Conservation (phyloP, 1,140 invertebrate genomes). For the Xylocopa sonorina region DNA sequence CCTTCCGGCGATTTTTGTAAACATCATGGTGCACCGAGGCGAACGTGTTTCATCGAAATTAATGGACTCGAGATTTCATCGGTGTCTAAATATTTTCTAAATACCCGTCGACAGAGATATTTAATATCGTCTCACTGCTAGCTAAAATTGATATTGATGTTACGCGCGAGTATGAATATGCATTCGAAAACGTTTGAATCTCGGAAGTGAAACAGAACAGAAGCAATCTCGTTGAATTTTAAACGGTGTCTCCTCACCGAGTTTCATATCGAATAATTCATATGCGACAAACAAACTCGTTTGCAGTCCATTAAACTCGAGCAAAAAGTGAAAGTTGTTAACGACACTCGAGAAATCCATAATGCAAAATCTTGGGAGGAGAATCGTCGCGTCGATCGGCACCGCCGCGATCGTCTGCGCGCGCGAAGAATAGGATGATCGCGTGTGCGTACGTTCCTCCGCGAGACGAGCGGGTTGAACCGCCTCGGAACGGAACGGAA, state of each 20-base stretch:
- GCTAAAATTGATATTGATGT: background rate
- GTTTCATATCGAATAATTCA: background rate
- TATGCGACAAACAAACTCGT: background rate
- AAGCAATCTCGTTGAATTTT: background rate
- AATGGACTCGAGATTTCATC: no score
- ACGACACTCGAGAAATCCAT: no score
- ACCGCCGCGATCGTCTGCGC: no score
- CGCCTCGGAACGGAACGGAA: constrained; percentile 42
- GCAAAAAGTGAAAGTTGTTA: no score
- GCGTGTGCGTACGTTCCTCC: no score
- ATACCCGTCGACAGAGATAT: background rate
- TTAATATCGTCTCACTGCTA: background rate
- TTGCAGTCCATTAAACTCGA: no score
- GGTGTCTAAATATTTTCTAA: background rate
- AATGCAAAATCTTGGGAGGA: no score
- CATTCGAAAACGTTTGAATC: background rate
- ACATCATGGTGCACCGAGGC: background rate
- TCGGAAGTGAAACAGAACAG: background rate
- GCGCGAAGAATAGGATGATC: no score
- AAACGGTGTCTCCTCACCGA: background rate
- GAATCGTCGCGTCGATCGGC: no score
- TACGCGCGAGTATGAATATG: background rate
- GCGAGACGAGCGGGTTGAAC: background rate
- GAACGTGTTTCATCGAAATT: background rate
- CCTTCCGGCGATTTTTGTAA: background rate